Percentiles rank a stretch among this genome's conserved stretches.
These are phyloP conservation scores for Bunonema sp. DNA, from an alignment of 2,888 invertebrate species.

Conservation along the genomic window DNA sequence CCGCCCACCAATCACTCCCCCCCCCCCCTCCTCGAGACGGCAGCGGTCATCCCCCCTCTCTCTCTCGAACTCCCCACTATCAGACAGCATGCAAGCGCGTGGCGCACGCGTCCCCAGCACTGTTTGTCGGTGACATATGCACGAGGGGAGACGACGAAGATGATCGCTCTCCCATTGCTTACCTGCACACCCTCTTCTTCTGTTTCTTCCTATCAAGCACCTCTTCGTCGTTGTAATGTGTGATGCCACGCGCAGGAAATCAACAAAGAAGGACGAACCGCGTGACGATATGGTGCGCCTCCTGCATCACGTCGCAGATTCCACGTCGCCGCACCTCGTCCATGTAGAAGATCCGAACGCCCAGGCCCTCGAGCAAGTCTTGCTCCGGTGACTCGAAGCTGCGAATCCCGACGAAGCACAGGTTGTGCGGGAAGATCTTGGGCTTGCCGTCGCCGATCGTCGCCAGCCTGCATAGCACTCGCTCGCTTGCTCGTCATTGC, in stretches of 20 bases:
- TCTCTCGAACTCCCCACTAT: too few relatives aligned
- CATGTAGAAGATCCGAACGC: constrained; percentile 28
- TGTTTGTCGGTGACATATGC: background rate
- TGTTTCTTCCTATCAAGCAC: background rate
- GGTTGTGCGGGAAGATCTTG: constrained; percentile 23
- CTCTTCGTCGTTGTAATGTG: background rate
- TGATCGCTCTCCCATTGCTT: background rate
- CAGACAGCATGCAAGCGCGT: too few relatives aligned
- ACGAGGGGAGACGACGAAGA: background rate
- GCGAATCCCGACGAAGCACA: constrained; percentile 29
- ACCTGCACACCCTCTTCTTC: background rate
- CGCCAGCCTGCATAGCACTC: too few relatives aligned
- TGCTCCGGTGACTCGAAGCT: constrained; percentile 29
- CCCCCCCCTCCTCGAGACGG: too few relatives aligned
- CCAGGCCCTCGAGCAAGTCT: constrained; percentile 24
- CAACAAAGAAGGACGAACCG: constrained; percentile 5
- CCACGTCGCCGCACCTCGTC: constrained; percentile 25
- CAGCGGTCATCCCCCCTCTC: too few relatives aligned
- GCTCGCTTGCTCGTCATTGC: too few relatives aligned
- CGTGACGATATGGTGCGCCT: constrained; percentile 21
- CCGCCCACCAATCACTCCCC: too few relatives aligned
- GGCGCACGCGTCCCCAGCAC: too few relatives aligned
- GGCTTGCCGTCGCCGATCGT: constrained; percentile 13
- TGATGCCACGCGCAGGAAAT: background rate
- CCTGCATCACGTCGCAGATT: constrained; percentile 23